Evolutionary conservation across 2,888 invertebrate species (phyloP).

Genomic region (Lasioglossum figueresi): DNA sequence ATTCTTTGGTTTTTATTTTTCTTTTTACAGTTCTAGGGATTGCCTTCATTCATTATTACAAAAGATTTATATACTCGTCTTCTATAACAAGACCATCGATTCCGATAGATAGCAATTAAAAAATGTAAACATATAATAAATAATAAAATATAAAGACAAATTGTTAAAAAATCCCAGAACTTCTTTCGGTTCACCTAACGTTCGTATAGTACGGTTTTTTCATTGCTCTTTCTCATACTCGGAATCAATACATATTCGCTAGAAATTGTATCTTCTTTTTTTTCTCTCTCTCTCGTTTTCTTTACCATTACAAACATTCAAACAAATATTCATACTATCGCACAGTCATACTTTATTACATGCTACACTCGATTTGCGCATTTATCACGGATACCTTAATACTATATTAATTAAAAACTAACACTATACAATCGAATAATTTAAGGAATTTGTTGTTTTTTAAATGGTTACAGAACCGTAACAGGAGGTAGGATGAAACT

Average conservation of each 20-base stretch:
- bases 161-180: slow-evolving; percentile 49
- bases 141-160: slow-evolving; percentile 52
- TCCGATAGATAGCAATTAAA: slow-evolving; percentile 9
- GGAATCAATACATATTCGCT: slow-evolving; percentile 47
- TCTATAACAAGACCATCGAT: slow-evolving; percentile 31
- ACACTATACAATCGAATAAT: slow-evolving; percentile 69
- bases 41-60: slow-evolving; percentile 30
- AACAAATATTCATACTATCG: slow-evolving; percentile 42
- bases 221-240: slow-evolving; percentile 36
- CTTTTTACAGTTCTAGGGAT: slow-evolving; percentile 35
- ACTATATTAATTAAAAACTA: slow-evolving; percentile 64
- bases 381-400: slow-evolving; percentile 63
- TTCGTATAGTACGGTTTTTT: slow-evolving; percentile 37
- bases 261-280: slow-evolving; percentile 38
- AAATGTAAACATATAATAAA: slow-evolving; percentile 22
- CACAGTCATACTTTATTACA: slow-evolving; percentile 50
- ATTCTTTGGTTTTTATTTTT: slow-evolving; percentile 54
- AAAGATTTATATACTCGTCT: slow-evolving; percentile 17
- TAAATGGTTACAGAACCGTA: slow-evolving; percentile 64
- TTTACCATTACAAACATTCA: slow-evolving; percentile 46
- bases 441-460: slow-evolving; percentile 62
- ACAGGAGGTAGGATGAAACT: slow-evolving; percentile 68
- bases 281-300: slow-evolving; percentile 27
- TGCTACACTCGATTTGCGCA: slow-evolving; percentile 62
- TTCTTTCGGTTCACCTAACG: slow-evolving; percentile 46